Conservation (phyloP, 2,113 vertebrate genomes). For the Percopsis transmontana region DNA sequence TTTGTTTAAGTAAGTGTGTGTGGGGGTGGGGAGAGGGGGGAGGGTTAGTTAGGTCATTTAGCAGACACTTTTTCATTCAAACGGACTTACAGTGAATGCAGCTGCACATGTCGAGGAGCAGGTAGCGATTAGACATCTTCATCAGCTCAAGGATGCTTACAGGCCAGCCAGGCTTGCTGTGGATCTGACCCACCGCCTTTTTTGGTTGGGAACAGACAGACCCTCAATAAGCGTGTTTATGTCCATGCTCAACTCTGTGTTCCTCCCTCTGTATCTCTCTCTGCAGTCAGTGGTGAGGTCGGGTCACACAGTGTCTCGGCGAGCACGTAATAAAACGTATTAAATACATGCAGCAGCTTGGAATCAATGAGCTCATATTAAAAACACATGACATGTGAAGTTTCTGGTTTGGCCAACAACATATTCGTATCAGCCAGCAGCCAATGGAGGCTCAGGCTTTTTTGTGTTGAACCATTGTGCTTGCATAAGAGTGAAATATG, state of each 20-base stretch:
- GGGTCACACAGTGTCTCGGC: slow-evolving; percentile 34
- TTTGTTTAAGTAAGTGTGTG: no score
- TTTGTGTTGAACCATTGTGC: slow-evolving; percentile 40
- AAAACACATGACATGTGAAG: slow-evolving; percentile 14
- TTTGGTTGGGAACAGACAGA: slow-evolving; percentile 15
- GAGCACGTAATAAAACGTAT: slow-evolving; percentile 19
- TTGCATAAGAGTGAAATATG: slow-evolving; percentile 50
- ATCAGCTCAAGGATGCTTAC: no score
- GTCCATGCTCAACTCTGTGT: slow-evolving; percentile 12
- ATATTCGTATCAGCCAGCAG: slow-evolving; percentile 11
- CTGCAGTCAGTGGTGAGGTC: slow-evolving; percentile 37
- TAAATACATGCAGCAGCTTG: slow-evolving; percentile 35
- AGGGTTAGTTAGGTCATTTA: no score
- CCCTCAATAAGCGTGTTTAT: slow-evolving; percentile 20
- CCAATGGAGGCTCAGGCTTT: not conserved
- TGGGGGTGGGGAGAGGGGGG: no score
- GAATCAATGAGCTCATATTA: slow-evolving; percentile 50
- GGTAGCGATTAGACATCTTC: no score
- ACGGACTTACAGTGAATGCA: no score
- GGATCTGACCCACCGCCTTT: no score
- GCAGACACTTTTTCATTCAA: no score
- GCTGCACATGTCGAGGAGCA: no score
- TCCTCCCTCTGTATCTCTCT: not conserved
- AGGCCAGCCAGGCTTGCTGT: no score
- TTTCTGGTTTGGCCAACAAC: slow-evolving; percentile 9